A percentile compares a stretch with the other conserved stretches of the same genome.
These are phyloP conservation scores for Hemicentrotus pulcherrimus DNA, from an alignment of 35 echinoderm and acorn worm genomes.

Conservation along the genomic window DNA sequence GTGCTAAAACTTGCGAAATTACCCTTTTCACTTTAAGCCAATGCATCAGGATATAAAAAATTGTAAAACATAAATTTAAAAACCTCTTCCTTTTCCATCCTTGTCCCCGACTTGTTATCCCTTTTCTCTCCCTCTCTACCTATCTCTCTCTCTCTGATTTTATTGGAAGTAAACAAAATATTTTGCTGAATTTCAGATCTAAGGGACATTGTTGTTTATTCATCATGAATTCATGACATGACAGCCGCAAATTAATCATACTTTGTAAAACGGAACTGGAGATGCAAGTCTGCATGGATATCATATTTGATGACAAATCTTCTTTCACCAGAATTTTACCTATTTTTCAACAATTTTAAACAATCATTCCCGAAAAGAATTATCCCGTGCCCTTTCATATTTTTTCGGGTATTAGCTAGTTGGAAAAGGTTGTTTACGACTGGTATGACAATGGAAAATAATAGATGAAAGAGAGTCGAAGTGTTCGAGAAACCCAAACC, in stretches of 20 bases:
- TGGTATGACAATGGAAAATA: conserved; percentile 43
- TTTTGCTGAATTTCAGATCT: background rate
- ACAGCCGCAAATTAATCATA: background rate
- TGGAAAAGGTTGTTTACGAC: conserved; percentile 43
- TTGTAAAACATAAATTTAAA: too few relatives aligned
- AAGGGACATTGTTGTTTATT: background rate
- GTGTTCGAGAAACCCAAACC: background rate
- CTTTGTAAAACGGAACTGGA: background rate
- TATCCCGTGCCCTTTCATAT: conserved; percentile 34
- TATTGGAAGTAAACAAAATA: background rate
- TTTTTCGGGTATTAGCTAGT: conserved; percentile 23
- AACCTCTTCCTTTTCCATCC: background rate
- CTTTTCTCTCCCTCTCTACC: background rate
- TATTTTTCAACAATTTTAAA: background rate
- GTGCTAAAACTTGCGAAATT: background rate
- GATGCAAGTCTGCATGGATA: too few relatives aligned
- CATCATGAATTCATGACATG: background rate
- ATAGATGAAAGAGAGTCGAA: background rate
- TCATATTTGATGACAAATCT: too few relatives aligned
- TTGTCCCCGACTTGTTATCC: background rate
- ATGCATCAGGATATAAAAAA: too few relatives aligned
- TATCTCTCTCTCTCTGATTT: background rate
- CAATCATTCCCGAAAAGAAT: background rate
- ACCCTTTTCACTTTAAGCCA: background rate
- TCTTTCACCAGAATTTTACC: background rate